Percentiles rank a stretch among this genome's conserved stretches.
Conservation (phyloP, 2,113 vertebrate genomes). For the Scolopax mira region DNA sequence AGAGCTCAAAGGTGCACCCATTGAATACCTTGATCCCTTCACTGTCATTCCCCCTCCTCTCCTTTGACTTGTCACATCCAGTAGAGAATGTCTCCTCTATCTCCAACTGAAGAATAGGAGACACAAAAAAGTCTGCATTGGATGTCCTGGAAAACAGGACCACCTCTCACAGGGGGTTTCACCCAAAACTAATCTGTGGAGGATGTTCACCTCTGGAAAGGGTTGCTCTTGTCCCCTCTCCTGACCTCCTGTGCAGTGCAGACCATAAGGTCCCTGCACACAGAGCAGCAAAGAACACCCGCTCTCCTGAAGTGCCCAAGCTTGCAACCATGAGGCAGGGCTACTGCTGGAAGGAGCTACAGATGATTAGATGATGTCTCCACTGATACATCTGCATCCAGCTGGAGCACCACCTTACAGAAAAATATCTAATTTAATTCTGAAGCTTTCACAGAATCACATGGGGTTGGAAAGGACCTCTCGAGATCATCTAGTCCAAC, state of each 20-base stretch:
- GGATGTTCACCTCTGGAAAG: background rate
- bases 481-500: no score
- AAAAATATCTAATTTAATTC: background rate
- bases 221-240: background rate
- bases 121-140: background rate
- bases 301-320: fast-evolving
- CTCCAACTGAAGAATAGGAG: background rate
- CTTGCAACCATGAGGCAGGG: background rate
- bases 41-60: background rate
- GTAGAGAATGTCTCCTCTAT: background rate
- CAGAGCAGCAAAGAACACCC: background rate
- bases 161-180: background rate
- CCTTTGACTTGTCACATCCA: background rate
- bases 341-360: background rate
- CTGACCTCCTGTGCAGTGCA: background rate
- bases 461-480: no score
- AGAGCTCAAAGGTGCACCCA: background rate
- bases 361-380: background rate
- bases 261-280: background rate
- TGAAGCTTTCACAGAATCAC: background rate
- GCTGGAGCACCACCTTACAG: background rate
- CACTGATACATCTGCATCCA: no score
- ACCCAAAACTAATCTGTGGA: background rate
- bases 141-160: background rate
- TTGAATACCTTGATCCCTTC: background rate